Conservation (phyloP, 2,888 invertebrate species). For the Piscicola geometra region DNA sequence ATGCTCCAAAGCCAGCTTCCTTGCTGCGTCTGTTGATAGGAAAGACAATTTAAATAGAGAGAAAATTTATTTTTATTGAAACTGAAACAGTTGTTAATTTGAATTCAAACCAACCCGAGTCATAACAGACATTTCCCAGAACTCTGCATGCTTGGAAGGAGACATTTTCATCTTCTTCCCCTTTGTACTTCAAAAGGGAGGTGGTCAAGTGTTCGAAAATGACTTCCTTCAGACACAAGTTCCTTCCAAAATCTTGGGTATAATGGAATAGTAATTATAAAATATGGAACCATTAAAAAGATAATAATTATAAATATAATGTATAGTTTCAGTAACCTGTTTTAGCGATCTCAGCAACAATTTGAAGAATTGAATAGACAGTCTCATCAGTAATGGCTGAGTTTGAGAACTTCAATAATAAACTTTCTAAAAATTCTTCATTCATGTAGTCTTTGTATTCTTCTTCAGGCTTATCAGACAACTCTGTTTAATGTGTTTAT, state of each 20-base stretch:
- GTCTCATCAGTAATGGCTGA: background rate
- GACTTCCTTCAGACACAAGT: slow-evolving; percentile 15
- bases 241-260: slow-evolving; percentile 20
- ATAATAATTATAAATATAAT: too few species aligned
- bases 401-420: background rate
- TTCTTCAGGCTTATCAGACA: background rate
- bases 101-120: slow-evolving; percentile 1
- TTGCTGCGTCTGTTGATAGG: slow-evolving; percentile 11
- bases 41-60: background rate
- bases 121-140: slow-evolving; percentile 29
- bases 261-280: slow-evolving; percentile 1
- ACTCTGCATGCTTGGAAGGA: slow-evolving; percentile 32
- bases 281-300: too few species aligned
- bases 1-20: background rate
- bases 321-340: too few species aligned
- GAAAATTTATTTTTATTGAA: background rate
- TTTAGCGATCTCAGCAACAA: slow-evolving; percentile 29
- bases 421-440: background rate
- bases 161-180: background rate
- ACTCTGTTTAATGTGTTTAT: background rate
- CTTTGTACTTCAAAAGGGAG: background rate
- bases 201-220: background rate
- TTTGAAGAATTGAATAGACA: slow-evolving; percentile 14
- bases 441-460: slow-evolving; percentile 13
- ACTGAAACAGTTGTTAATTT: background rate